These are phyloP conservation scores for Mythimna ferrago DNA, from an alignment of 2,888 invertebrate genomes.

Conservation along the genomic window DNA sequence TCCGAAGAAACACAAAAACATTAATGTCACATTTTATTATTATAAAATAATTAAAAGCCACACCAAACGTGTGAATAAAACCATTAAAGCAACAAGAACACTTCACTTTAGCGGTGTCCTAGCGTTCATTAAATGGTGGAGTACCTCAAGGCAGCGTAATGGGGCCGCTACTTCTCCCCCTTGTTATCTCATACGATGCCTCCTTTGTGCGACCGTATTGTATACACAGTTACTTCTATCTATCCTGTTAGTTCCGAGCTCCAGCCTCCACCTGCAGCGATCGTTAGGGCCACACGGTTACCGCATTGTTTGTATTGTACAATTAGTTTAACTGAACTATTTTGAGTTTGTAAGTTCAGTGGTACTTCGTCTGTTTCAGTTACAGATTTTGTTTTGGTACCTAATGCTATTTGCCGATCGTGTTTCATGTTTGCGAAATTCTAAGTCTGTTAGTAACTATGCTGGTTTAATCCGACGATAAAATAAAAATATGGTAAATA, in stretches of 20 bases:
- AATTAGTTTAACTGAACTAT: slow-evolving; percentile 83
- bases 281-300: slow-evolving; percentile 77
- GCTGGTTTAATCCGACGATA: no score
- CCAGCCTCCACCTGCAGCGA: slow-evolving; percentile 75
- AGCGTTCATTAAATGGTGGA: slow-evolving; percentile 76
- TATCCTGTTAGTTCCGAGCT: slow-evolving; percentile 69
- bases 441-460: neutral
- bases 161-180: slow-evolving; percentile 83
- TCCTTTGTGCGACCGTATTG: slow-evolving; percentile 79
- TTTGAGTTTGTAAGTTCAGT: slow-evolving; percentile 77
- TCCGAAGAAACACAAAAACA: slow-evolving; percentile 43
- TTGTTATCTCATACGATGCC: slow-evolving; percentile 84
- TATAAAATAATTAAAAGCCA: slow-evolving; percentile 65
- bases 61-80: slow-evolving; percentile 72
- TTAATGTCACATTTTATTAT: slow-evolving; percentile 51
- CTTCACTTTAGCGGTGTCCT: slow-evolving; percentile 76
- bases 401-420: slow-evolving; percentile 25
- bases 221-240: slow-evolving; percentile 70
- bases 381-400: slow-evolving; percentile 60
- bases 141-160: slow-evolving; percentile 82
- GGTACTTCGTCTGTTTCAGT: slow-evolving; percentile 67
- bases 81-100: slow-evolving; percentile 72
- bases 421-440: slow-evolving; percentile 21
- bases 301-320: slow-evolving; percentile 83
- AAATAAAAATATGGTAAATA: no score